Evolutionary conservation across 2,888 invertebrate species (phyloP), one percentile per base, ranked within the genome.

Genomic region (Branchipolynoe longqiensis): DNA sequence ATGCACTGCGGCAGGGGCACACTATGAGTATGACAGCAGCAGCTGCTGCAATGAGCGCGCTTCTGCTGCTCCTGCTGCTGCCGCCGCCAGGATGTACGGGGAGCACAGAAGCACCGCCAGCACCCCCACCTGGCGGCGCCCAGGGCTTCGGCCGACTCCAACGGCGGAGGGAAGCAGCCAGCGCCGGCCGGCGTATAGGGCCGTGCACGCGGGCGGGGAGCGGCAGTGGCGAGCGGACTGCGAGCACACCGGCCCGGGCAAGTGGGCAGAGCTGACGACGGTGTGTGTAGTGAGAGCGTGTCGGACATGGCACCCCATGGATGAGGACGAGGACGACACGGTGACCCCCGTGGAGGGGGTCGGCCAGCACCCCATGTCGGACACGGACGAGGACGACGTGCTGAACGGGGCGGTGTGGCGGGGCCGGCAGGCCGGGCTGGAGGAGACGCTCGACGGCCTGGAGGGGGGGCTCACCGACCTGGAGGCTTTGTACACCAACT

Each of bases 321-420:
- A 78, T 48, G 78, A 78, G 78, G 78, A 78, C 3, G 78, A 78
- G 54, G 78, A 78, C 31, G 78, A 78, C 48, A 78, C 78, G 4
- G 31, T 48, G 25, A 78, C 78, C 22, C 78, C 78, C 8, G 31
- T 54, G n/a, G 48, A 78, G 48, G n/a, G n/a, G n/a, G 78, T 78
- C 8, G 78, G 78, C 28, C 3, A n/a, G 48, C 48, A 54, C 78
- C 48, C 78, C 31, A 18, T 78, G 78, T 78, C 78, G 6, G 78
- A 78, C 54, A 78, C 78, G 25, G 78, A 78, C 31, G 78, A 78
- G 48, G 78, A 78, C 48, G 41, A 78, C 38, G 33, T 69, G 69
- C 69, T 69, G 36, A n/a, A n/a, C 69, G 33, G 69, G 69, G 62
- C 12, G 22, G 38, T 36, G 41, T 40, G 38, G 73, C 38, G 3